A percentile compares a stretch with the other conserved stretches of the same genome.
Evolutionary conservation across 2,113 vertebrate species (phyloP).

Genomic region (Catharus fuscescens): DNA sequence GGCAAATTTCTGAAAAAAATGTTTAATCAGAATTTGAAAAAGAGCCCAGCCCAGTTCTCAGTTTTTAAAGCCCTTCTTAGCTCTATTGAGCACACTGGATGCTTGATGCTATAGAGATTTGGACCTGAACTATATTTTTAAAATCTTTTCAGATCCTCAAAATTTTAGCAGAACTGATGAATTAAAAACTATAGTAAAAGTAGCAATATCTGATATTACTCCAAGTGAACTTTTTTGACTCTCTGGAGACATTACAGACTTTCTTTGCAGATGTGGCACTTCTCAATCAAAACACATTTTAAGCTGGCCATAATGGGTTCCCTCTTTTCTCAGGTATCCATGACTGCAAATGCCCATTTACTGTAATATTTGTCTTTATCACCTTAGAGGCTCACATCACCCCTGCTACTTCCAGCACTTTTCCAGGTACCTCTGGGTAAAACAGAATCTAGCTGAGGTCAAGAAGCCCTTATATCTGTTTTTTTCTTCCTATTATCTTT

Average conservation of each 20-base stretch:
- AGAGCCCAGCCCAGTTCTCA: neutral
- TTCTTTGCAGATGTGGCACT: neutral
- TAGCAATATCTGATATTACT: neutral
- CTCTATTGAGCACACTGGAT: neutral
- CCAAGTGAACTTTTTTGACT: neutral
- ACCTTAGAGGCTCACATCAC: neutral
- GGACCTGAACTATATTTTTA: neutral
- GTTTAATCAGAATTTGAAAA: conserved; percentile 22
- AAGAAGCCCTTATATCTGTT: neutral
- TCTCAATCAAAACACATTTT: neutral
- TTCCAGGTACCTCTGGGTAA: neutral
- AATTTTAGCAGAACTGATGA: neutral
- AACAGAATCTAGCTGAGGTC: neutral
- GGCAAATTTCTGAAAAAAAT: conserved; percentile 33
- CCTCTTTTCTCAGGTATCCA: neutral
- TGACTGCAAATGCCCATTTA: neutral
- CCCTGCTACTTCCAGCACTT: neutral
- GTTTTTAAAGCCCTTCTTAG: neutral
- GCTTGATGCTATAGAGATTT: neutral
- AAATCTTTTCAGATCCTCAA: neutral
- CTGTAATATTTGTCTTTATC: neutral
- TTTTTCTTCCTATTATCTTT: neutral
- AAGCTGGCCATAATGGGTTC: neutral
- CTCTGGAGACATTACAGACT: neutral
- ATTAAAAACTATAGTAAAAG: neutral